These are phyloP conservation scores for Cyclina sinensis DNA, from an alignment of 1,140 invertebrate species.

Conservation along the genomic window DNA sequence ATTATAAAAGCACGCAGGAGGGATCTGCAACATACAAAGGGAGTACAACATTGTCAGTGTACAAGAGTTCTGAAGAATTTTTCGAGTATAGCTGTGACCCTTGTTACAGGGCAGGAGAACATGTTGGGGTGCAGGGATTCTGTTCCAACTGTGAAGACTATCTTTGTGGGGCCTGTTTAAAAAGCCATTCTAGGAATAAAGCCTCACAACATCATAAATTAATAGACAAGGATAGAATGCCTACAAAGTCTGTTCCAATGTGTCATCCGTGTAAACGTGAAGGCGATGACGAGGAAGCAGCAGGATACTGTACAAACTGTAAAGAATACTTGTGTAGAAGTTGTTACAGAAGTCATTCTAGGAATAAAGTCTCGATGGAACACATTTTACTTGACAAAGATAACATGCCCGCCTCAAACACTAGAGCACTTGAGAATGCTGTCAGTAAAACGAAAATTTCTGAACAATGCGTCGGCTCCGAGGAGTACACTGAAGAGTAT, in stretches of 20 bases:
- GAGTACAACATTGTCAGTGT: background rate
- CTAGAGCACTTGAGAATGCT: background rate
- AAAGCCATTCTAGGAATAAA: background rate
- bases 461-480: too few relatives aligned
- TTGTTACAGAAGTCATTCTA: background rate
- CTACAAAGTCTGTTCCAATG: background rate
- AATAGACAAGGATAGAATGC: background rate
- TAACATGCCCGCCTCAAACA: background rate
- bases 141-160: background rate
- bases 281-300: background rate
- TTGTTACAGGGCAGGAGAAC: background rate
- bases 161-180: background rate
- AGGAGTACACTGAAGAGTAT: background rate
- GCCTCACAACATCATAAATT: background rate
- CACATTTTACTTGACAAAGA: background rate
- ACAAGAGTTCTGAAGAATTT: background rate
- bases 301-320: background rate
- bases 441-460: background rate
- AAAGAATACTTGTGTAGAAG: background rate
- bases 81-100: background rate
- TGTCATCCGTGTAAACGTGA: background rate
- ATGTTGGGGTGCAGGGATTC: background rate
- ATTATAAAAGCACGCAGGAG: too few relatives aligned
- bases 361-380: background rate
- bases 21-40: background rate